Conservation (phyloP, 2,113 vertebrate genomes). For the Mormyrus iriodes region DNA sequence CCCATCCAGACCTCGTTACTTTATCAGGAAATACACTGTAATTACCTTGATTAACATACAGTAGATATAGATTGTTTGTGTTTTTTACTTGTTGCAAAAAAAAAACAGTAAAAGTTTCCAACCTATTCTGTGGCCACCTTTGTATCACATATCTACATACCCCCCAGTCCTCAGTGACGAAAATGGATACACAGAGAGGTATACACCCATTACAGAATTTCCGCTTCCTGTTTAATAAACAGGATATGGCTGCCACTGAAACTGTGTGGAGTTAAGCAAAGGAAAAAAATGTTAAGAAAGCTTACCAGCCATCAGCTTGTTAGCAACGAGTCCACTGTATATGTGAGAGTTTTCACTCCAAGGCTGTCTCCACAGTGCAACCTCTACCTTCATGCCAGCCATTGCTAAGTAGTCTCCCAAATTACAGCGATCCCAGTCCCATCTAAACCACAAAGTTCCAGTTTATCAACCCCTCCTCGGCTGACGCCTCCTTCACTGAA, state of each 20-base stretch:
- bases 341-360: constrained; percentile 37
- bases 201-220: too few species aligned
- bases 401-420: constrained; percentile 34
- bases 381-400: constrained; percentile 34
- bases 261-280: not conserved
- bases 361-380: constrained; percentile 24
- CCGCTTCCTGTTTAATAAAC: not conserved
- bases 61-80: not conserved
- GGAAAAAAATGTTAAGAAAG: not conserved
- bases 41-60: not conserved
- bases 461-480: not conserved
- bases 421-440: not conserved
- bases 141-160: not conserved
- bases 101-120: not conserved
- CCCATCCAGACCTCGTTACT: not conserved
- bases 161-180: not conserved
- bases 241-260: not conserved
- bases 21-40: not conserved
- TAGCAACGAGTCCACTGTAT: constrained; percentile 48
- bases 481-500: not conserved
- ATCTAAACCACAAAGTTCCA: not conserved
- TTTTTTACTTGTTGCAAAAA: too few species aligned
- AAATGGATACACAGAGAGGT: not conserved
- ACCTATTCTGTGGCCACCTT: not conserved
- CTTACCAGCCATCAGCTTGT: constrained; percentile 61